Base-by-base conservation (phyloP, 1,140 invertebrate species). In the Papilio glaucus region DNA sequence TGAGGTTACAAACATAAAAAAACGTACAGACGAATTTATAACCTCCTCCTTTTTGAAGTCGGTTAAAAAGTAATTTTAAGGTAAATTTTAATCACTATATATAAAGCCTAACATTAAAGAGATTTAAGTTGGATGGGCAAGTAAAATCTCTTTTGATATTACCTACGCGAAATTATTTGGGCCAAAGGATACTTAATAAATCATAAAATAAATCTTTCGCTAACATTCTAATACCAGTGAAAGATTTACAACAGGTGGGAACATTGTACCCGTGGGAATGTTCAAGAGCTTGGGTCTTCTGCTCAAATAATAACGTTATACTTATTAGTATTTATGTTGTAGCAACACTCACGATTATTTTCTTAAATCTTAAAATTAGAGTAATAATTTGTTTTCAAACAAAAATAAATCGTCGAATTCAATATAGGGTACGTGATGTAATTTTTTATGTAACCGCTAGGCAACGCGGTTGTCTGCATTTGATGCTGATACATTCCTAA, bases 181-280 rank as follows among this genome's bases (percentile, higher is more conserved):
- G 49, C 49, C 49, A 12, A 24, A 57, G 24, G 9, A 13, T 57
- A 57, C 49, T 57, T 57, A 57, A 57, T 57, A 57, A 57, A 57
- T 57, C 49, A 57, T 57, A 57, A 57, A 57, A 57, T 57, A 57
- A 57, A 57, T 57, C 49, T 57, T 57, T 26, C 10, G 49, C 21
- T 10, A 57, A 57, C 49, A 57, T 57, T 57, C 21, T 57, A 57
- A 57, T 57, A 10, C 49, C 49, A 9, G 1, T 57, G 49, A 57
- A 57, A 24, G 49, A 57, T 57, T 57, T 57, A 57, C 49, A 57
- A 57, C 49, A 57, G 49, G 49, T 57, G 49, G 49, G 49, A 57
- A 24, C 49, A 57, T 57, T 57, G 49, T 57, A 13, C 49, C 24
- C 21, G 10, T 57, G 21, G 24, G 49, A 57, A 57, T 57, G 49